Percentiles rank a stretch among this genome's conserved stretches.
phyloP scores from a whole-genome alignment of 2,888 invertebrate genomes.

The Maniola hyperantus region DNA sequence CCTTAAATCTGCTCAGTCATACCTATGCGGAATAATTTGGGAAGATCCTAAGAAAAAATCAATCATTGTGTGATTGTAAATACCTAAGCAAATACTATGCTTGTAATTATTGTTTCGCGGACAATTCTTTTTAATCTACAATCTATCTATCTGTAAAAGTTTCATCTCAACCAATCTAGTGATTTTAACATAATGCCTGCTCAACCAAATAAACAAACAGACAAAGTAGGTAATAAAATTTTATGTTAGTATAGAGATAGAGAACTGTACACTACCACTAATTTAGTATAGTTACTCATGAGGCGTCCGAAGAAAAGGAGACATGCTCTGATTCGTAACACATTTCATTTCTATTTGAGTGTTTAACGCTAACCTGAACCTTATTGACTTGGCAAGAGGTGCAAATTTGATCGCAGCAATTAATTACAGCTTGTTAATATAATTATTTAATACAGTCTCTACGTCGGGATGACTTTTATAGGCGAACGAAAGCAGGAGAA shows the following conservation, averaged over 20 bases:
- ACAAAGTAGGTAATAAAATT: no score
- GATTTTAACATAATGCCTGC: no score
- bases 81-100: no score
- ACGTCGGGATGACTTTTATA: constrained; percentile 15
- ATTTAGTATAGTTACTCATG: constrained; percentile 72
- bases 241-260: neutral
- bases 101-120: no score
- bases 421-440: constrained; percentile 27
- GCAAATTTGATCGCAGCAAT: constrained; percentile 46
- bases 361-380: constrained; percentile 31
- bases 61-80: no score
- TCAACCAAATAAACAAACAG: no score
- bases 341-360: constrained; percentile 72
- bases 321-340: constrained; percentile 71
- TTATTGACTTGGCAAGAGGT: constrained; percentile 41
- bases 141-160: no score
- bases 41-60: no score
- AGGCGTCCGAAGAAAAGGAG: constrained; percentile 55
- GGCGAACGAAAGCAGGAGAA: constrained; percentile 10
- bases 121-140: no score
- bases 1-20: no score
- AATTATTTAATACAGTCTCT: constrained; percentile 31
- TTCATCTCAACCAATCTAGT: no score
- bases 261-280: constrained; percentile 68
- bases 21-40: no score